A percentile compares a stretch with the other conserved stretches of the same genome.
phyloP scores from a whole-genome alignment of 2,113 vertebrate genomes.

The Edolisoma coerulescens region DNA sequence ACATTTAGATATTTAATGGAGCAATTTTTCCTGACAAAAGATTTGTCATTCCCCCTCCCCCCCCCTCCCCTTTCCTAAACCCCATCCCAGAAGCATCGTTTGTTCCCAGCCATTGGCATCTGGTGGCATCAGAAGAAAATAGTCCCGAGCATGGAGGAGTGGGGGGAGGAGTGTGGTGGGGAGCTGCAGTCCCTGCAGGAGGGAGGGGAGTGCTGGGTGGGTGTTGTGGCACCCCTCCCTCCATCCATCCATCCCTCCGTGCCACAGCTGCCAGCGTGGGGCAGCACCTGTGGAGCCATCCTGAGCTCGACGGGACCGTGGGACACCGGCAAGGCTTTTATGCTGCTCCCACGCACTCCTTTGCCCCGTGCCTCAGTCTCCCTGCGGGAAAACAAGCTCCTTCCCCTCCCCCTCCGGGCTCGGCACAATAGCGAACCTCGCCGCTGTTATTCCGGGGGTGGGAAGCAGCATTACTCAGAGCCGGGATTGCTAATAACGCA shows the following conservation, averaged over 20 bases:
- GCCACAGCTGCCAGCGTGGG: neutral
- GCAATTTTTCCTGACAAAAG: neutral
- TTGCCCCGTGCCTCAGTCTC: neutral
- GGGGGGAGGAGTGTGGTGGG: neutral
- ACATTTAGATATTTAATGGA: neutral
- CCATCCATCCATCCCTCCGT: neutral
- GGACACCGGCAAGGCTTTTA: neutral
- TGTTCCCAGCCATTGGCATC: neutral
- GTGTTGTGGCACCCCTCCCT: neutral
- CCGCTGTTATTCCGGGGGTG: slow-evolving; percentile 17
- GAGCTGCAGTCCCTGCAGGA: neutral
- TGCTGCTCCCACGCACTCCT: neutral
- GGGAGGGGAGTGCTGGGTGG: neutral
- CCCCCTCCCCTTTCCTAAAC: neutral
- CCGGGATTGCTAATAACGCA: slow-evolving; percentile 3
- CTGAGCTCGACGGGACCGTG: accelerated
- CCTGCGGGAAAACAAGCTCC: neutral
- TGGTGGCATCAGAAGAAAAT: neutral
- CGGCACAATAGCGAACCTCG: neutral
- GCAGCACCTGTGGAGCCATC: neutral
- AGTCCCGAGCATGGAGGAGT: neutral
- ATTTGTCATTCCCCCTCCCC: neutral
- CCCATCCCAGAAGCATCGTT: neutral
- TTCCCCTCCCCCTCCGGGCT: neutral
- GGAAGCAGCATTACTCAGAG: slow-evolving; percentile 63